Evolutionary conservation across 2,113 vertebrate species (phyloP).

Genomic region (Actenoides lindsayi): DNA sequence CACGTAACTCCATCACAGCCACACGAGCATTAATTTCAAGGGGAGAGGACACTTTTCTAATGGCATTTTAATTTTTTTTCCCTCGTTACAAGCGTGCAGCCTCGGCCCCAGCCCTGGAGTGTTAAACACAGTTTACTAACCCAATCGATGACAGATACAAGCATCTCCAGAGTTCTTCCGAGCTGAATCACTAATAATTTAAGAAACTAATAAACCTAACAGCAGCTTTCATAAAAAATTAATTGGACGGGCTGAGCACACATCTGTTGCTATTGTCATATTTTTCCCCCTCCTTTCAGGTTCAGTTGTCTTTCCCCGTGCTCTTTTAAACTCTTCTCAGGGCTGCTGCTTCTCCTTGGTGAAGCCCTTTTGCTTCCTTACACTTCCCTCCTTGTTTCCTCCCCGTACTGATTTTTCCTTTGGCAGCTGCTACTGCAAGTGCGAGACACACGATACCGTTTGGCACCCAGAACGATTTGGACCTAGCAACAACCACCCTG

Average conservation of each 20-base stretch:
- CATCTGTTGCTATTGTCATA: conserved; percentile 46
- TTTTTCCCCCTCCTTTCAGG: not conserved
- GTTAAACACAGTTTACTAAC: conserved; percentile 34
- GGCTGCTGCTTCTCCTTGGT: not conserved
- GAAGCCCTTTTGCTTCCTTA: not conserved
- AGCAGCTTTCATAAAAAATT: conserved; percentile 44
- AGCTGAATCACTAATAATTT: conserved; percentile 59
- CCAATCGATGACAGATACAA: conserved; percentile 14
- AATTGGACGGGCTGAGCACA: conserved; percentile 6
- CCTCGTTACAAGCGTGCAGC: not conserved
- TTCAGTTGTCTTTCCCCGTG: not conserved
- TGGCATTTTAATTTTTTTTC: not conserved
- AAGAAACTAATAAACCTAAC: conserved; percentile 32
- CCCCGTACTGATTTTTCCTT: not conserved
- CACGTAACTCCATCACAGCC: not conserved
- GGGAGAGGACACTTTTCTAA: conserved; percentile 10
- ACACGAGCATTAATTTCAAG: not conserved
- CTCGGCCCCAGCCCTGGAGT: not conserved
- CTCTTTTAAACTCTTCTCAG: not conserved
- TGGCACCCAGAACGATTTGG: not conserved
- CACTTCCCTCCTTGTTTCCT: not conserved
- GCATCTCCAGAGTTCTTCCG: conserved; percentile 6
- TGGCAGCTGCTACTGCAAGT: not conserved
- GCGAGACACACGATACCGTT: not conserved
- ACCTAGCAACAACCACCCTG: not conserved